Conservation (phyloP, 2,888 invertebrate species). For the Netelia melanura region DNA sequence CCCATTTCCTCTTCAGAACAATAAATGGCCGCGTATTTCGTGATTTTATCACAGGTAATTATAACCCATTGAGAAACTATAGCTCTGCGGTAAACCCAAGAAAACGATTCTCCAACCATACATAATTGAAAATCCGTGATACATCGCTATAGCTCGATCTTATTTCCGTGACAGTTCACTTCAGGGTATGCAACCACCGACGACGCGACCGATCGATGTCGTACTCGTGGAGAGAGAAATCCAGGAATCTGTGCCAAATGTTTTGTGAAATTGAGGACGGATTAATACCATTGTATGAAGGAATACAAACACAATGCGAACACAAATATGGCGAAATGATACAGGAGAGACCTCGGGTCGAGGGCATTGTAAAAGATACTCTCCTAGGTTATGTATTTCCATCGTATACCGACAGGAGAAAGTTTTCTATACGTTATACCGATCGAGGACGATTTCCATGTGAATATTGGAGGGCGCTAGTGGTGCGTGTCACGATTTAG, state of each 20-base stretch:
- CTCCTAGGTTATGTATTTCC: neutral
- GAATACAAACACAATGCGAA: neutral
- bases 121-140: conserved; percentile 4
- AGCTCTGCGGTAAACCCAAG: neutral
- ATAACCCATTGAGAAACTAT: neutral
- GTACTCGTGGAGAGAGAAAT: conserved; percentile 77
- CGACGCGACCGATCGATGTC: conserved; percentile 51
- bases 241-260: conserved; percentile 81
- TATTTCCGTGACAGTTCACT: neutral
- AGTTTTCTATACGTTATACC: conserved; percentile 42
- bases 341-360: neutral
- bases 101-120: neutral
- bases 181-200: neutral
- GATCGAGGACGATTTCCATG: conserved; percentile 50
- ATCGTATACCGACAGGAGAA: conserved; percentile 49
- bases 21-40: no score
- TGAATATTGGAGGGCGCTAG: neutral
- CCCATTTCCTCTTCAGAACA: no score
- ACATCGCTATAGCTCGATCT: conserved; percentile 2
- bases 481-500: neutral
- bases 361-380: neutral
- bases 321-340: neutral
- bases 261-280: conserved; percentile 83
- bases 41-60: neutral
- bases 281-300: conserved; percentile 35